These are phyloP conservation scores for Hippocampus kuda DNA, from an alignment of 2,797 vertebrate species.

Conservation along the genomic window DNA sequence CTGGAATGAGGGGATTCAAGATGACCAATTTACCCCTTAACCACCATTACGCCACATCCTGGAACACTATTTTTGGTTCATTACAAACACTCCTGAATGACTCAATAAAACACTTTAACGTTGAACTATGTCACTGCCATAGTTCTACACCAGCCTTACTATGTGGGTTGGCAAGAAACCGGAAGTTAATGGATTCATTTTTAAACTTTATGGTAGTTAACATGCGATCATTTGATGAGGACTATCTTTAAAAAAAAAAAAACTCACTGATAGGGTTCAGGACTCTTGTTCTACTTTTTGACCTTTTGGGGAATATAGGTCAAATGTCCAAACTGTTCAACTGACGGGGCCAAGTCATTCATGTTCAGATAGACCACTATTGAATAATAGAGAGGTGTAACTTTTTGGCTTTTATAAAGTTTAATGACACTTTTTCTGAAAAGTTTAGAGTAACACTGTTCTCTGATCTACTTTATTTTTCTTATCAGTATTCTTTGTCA, in stretches of 20 bases:
- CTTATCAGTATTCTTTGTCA: neutral
- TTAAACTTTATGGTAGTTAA: too few species aligned
- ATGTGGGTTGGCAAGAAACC: too few species aligned
- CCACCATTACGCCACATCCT: neutral
- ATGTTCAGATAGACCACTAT: too few species aligned
- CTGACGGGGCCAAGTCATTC: neutral
- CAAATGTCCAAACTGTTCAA: neutral
- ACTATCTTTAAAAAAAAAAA: too few species aligned
- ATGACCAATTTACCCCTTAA: slow-evolving; percentile 1
- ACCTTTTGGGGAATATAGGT: neutral
- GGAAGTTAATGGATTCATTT: too few species aligned
- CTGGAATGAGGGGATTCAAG: neutral
- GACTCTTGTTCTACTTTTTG: too few species aligned
- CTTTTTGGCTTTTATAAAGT: neutral
- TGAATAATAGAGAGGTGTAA: too few species aligned
- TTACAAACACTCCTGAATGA: neutral
- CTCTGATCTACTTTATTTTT: neutral
- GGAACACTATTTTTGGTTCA: neutral
- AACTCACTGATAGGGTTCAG: neutral
- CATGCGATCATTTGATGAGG: too few species aligned
- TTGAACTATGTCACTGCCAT: neutral
- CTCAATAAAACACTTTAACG: neutral
- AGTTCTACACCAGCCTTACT: neutral
- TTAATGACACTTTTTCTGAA: neutral
- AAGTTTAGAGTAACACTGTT: neutral